A percentile compares a stretch with the other conserved stretches of the same genome.
Conservation (phyloP, 2,797 vertebrate species). For the Tarsius wallacei region DNA sequence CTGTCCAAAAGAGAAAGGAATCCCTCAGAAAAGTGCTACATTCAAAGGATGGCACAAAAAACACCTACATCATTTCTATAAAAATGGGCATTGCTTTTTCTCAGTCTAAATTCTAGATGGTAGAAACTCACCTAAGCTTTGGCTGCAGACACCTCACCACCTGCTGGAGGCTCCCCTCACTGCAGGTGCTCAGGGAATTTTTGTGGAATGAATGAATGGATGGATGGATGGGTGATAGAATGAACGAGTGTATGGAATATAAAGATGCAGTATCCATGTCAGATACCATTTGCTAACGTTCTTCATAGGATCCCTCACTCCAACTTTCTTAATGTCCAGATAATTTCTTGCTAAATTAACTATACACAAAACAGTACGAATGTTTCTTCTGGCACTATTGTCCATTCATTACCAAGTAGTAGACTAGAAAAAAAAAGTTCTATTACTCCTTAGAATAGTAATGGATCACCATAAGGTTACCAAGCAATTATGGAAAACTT, state of each 20-base stretch:
- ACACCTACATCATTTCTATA: fast-evolving
- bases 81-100: background rate
- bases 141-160: background rate
- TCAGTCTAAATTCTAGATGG: background rate
- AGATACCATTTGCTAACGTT: background rate
- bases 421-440: background rate
- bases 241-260: background rate
- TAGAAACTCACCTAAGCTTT: background rate
- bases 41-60: fast-evolving
- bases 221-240: background rate
- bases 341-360: background rate
- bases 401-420: background rate
- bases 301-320: background rate
- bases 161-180: background rate
- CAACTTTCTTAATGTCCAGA: background rate
- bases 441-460: background rate
- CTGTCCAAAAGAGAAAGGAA: slow-evolving; percentile 85
- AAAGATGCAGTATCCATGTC: background rate
- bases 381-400: background rate
- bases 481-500: background rate
- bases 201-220: background rate
- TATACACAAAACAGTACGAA: background rate
- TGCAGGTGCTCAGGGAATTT: no score
- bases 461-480: background rate
- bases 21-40: background rate